Base-by-base conservation (phyloP, 2,113 vertebrate species). In the Ammodytes marinus region DNA sequence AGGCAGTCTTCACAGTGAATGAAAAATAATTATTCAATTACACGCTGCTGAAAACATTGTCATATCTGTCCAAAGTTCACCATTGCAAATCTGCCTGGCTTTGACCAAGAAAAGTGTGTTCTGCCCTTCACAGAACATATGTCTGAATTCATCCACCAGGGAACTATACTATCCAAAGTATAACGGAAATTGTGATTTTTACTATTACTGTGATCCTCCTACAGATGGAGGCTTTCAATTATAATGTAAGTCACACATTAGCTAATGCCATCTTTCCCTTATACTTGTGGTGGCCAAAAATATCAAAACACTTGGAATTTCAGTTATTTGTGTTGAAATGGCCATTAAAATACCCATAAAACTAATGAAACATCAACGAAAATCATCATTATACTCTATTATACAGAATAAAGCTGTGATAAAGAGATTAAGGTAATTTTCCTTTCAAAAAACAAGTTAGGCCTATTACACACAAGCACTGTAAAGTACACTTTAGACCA, bases 41-140 rank as follows among this genome's bases (percentile, higher is more conserved):
- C 65, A 65, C 17, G n/a, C 53, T 40, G 59, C 13, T 55, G 45
- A 37, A 27, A 27, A 57, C 6, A 35, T 6, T 63, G 49, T 69
- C 60, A 50, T 60, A 14, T 40, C 7, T 35, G 19, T 69, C 17
- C 42, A 69, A 47, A 61, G 72, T 76, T 79, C 27, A 63, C 59
- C 45, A 27, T 50, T 2, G 0, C 11, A 75, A 71, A 69, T 45
- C 15, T 35, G 35, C n/a, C 4, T 35, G 8, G 4, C 43, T 69
- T 52, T 69, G 55, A 52, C 27, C 40, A 53, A 13, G 35, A 76
- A 77, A 74, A 57, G 14, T 69, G 11, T 77, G 9, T 27, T 60
- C 19, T 27, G 27, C 27, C 27, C 9, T 11, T 9, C 39, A 15
- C 37, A 14, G 1, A 35, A 19, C 54, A 74, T 50, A 74, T 45